Percentiles rank a stretch among this genome's conserved stretches.
phyloP scores from a whole-genome alignment of 2,113 vertebrate species.

The Anoura caudifer region DNA sequence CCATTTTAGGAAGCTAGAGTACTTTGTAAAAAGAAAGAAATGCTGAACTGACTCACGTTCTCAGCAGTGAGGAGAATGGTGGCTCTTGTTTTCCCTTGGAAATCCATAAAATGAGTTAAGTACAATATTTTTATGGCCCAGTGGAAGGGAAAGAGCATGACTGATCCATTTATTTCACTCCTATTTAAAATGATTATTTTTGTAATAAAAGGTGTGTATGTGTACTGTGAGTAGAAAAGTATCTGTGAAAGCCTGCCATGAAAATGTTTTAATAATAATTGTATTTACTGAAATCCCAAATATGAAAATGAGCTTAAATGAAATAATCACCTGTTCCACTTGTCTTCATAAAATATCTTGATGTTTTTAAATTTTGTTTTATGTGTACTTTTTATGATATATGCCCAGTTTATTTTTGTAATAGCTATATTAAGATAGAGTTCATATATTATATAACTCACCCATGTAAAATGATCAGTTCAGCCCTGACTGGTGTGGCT shows the following conservation, averaged over 20 bases:
- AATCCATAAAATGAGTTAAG: slow-evolving; percentile 7
- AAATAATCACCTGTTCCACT: not conserved
- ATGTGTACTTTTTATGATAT: not conserved
- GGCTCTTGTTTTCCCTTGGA: not conserved
- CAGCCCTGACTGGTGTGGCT: not conserved
- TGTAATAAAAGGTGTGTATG: not conserved
- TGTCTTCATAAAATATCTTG: not conserved
- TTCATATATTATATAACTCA: not conserved
- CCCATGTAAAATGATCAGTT: not conserved
- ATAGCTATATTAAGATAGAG: not conserved
- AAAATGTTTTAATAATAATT: not conserved
- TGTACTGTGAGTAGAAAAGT: not conserved
- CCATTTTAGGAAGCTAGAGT: not conserved
- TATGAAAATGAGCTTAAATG: slow-evolving; percentile 5
- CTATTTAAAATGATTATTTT: not conserved
- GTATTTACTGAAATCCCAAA: not conserved
- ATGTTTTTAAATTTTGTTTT: not conserved
- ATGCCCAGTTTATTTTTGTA: not conserved
- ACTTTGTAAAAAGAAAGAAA: not conserved
- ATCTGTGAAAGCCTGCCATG: not conserved
- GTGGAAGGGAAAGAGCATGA: not conserved
- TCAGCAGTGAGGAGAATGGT: not conserved
- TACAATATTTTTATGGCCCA: not conserved
- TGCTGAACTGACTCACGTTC: not conserved
- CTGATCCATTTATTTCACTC: not conserved